Evolutionary conservation across 2,888 invertebrate species (phyloP), one percentile per base, ranked within the genome.

Genomic region (Pseudeuparius sepicola): DNA sequence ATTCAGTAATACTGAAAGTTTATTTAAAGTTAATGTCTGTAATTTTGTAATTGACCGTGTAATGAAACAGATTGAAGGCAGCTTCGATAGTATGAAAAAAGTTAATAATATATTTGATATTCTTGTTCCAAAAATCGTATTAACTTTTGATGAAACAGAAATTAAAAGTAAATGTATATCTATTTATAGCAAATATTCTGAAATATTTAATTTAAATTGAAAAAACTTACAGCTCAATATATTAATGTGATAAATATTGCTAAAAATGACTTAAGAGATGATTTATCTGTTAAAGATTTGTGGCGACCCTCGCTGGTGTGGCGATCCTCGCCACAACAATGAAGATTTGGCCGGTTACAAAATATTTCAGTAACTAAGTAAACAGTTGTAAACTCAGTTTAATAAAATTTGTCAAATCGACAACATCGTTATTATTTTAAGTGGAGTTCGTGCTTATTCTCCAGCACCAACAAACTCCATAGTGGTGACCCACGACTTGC

Each of bases 1-100:
- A 31, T 36, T 36, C 26, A 30, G 13, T 31, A 36, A 36, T 11
- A 12, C 16, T 24, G 36, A 36, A 24, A 20, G 17, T 9, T 30
- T 24, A 30, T 36, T 36, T 31, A 14, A 24, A 15, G 31, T 36
- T 4, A 31, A 36, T 23, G 30, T 36, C 6, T 36, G 30, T 31
- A 30, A 30, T 31, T 10, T 24, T 31, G 31, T 31, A 10, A 14
- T 24, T 11, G 31, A 36, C 14, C 29, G 15, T 3, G 36, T 23
- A 11, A 4, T 31, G 15, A 12, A n/a, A 14, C 36, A 36, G 30
- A 30, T 36, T 24, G 4, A n/a, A 10, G 15, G 16, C 11, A 4
- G 34, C 10, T 29, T 35, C 14, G 13, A 20, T 5, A 20, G 35
- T 12, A 35, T 30, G 35, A 35, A 30, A 29, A 24, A n/a, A 15